Evolutionary conservation across 2,797 vertebrate genomes (phyloP).

Genomic region (Ficedula albicollis): DNA sequence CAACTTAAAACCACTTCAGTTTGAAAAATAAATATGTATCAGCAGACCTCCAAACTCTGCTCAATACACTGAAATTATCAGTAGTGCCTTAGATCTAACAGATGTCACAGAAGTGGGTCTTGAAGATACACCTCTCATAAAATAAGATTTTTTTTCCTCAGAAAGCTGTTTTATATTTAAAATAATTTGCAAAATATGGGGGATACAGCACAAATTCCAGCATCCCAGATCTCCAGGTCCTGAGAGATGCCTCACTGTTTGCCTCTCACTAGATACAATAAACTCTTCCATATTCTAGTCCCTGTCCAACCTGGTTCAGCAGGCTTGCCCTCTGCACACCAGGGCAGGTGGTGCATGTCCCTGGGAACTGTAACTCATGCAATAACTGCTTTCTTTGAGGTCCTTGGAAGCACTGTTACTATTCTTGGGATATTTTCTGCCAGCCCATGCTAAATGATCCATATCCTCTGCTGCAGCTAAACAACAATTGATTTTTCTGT

Average conservation of each 20-base stretch:
- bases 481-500: conserved; percentile 58
- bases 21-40: neutral
- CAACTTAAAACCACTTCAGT: neutral
- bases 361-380: neutral
- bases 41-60: neutral
- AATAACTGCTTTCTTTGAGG: neutral
- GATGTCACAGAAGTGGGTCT: neutral
- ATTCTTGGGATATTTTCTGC: conserved; percentile 34
- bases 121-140: neutral
- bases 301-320: neutral
- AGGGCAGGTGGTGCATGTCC: neutral
- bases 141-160: neutral
- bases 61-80: neutral
- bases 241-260: neutral
- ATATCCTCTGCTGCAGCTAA: conserved; percentile 27
- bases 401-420: conserved; percentile 11
- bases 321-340: neutral
- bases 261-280: neutral
- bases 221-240: neutral
- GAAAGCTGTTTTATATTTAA: neutral
- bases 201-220: neutral
- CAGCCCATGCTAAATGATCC: conserved; percentile 46
- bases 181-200: neutral
- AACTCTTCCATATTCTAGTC: neutral
- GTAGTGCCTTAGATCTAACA: neutral